These are phyloP conservation scores for Nowickia ferox DNA, from an alignment of 2,888 invertebrate species.

Conservation along the genomic window DNA sequence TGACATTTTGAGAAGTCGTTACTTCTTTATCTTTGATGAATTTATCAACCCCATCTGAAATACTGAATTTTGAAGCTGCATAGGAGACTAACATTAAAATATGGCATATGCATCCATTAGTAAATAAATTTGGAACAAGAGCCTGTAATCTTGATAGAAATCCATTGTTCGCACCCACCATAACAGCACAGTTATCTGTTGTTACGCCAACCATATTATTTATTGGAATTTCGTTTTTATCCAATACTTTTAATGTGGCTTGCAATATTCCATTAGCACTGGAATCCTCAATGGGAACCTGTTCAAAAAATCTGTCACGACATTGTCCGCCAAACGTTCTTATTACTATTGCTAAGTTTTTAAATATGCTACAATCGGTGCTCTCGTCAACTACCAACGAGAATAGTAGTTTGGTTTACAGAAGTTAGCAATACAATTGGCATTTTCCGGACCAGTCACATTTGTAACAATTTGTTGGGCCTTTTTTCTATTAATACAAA, in stretches of 20 bases:
- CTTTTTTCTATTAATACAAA: conserved; percentile 1
- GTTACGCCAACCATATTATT: conserved; percentile 1
- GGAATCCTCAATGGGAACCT: background rate
- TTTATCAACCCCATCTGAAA: background rate
- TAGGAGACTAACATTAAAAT: background rate
- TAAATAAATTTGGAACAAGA: background rate
- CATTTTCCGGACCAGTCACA: no score
- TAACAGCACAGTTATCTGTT: conserved; percentile 11
- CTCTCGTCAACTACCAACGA: no score
- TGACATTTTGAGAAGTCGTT: no score
- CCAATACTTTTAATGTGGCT: background rate
- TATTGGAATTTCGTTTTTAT: conserved; percentile 4
- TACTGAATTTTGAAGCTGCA: conserved; percentile 3
- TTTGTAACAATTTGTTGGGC: conserved; percentile 12
- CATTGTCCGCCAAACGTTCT: background rate
- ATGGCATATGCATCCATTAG: background rate
- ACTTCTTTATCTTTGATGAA: background rate
- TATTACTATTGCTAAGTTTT: background rate
- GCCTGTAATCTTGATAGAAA: background rate
- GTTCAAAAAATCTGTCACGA: background rate
- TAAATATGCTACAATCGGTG: background rate
- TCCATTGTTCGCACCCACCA: background rate
- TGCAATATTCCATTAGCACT: background rate
- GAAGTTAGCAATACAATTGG: no score
- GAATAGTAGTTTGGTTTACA: no score